Evolutionary conservation across 2,797 vertebrate species (phyloP).

Genomic region (Coregonus sp.): DNA sequence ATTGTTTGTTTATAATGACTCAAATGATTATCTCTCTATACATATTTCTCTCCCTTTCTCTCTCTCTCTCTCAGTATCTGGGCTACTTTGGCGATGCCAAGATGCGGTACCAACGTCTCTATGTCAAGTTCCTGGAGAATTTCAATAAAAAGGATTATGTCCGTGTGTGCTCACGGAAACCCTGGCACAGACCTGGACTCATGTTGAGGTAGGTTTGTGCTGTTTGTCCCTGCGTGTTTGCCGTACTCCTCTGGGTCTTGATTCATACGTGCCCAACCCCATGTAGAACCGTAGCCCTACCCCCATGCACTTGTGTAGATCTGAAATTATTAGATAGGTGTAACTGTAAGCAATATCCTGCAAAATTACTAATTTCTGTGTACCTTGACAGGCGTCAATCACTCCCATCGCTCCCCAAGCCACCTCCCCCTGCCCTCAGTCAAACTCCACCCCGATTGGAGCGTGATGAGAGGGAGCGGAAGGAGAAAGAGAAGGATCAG

Average conservation of each 20-base stretch:
- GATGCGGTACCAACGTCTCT: slow-evolving; percentile 89
- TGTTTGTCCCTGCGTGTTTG: background rate
- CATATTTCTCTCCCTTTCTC: background rate
- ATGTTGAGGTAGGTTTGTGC: slow-evolving; percentile 76
- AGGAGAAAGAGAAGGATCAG: slow-evolving; percentile 20
- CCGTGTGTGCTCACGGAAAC: slow-evolving; percentile 87
- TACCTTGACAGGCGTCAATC: slow-evolving; percentile 77
- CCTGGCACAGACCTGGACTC: slow-evolving; percentile 84
- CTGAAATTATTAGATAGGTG: no score
- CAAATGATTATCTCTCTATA: background rate
- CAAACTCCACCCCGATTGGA: slow-evolving; percentile 69
- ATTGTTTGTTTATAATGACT: background rate
- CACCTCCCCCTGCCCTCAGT: slow-evolving; percentile 62
- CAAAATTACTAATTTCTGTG: slow-evolving; percentile 1
- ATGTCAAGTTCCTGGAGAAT: slow-evolving; percentile 92
- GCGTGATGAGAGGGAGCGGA: slow-evolving; percentile 30
- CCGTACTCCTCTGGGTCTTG: background rate
- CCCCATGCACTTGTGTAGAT: background rate
- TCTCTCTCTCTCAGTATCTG: slow-evolving; percentile 76
- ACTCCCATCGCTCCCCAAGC: slow-evolving; percentile 82
- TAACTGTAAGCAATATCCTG: no score
- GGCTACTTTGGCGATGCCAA: slow-evolving; percentile 92
- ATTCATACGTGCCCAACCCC: background rate
- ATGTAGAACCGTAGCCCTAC: background rate
- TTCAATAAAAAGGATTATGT: slow-evolving; percentile 94